These are phyloP conservation scores for Heliconius cydno DNA, from an alignment of 2,888 invertebrate genomes.

Conservation along the genomic window DNA sequence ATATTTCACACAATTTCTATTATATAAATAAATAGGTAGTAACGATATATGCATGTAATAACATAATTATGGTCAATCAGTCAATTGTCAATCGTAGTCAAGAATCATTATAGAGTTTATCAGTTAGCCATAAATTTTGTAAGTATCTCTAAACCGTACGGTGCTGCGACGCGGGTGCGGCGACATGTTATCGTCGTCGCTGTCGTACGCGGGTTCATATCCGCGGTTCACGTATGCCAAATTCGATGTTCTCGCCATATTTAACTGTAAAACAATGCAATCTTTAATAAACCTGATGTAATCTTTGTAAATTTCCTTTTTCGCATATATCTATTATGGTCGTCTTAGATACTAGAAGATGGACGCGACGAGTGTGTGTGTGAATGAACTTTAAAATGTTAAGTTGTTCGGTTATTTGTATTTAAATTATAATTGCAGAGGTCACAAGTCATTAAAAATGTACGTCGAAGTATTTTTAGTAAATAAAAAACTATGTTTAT, in stretches of 20 bases:
- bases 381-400: no score
- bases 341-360: background rate
- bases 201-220: conserved; percentile 86
- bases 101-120: conserved; percentile 9
- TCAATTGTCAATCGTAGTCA: conserved; percentile 4
- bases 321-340: background rate
- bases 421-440: background rate
- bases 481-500: background rate
- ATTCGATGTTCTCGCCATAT: conserved; percentile 15
- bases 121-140: conserved; percentile 21
- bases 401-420: no score
- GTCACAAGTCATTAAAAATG: background rate
- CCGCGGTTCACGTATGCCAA: conserved; percentile 85
- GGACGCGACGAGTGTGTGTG: no score
- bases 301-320: background rate
- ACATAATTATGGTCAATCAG: background rate
- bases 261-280: conserved; percentile 8
- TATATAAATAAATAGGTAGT: background rate
- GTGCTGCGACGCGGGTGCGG: conserved; percentile 80
- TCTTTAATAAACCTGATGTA: background rate
- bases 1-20: background rate
- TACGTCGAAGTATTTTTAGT: background rate
- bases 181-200: conserved; percentile 86
- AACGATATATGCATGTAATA: background rate
- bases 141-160: conserved; percentile 63